phyloP scores from a whole-genome alignment of 1,140 invertebrate species.

The Melitaea cinxia region DNA sequence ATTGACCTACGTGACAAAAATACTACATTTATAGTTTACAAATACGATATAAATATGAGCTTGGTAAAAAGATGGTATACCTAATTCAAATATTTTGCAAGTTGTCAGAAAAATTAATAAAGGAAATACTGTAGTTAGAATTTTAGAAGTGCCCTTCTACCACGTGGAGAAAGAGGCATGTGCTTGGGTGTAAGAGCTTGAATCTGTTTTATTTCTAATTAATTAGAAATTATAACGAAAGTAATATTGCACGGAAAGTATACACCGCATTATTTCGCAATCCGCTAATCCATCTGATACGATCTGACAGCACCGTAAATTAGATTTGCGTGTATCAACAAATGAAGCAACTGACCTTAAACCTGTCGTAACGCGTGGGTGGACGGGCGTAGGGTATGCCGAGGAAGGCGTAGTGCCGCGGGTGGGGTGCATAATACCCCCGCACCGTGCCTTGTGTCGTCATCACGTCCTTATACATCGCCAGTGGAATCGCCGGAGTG shows the following conservation, averaged over 20 bases:
- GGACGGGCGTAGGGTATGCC: slow-evolving; percentile 67
- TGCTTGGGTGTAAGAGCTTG: too few relatives aligned
- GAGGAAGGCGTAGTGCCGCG: slow-evolving; percentile 66
- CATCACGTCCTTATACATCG: slow-evolving; percentile 49
- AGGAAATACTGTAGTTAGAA: too few relatives aligned
- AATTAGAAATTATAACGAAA: background rate
- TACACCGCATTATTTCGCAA: background rate
- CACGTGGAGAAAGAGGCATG: too few relatives aligned
- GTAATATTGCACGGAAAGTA: background rate
- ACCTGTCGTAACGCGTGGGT: slow-evolving; percentile 52
- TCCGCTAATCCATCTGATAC: slow-evolving; percentile 32
- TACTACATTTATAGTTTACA: background rate
- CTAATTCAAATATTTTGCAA: too few relatives aligned
- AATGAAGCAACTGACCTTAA: slow-evolving; percentile 63
- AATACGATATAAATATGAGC: background rate
- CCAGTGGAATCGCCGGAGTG: slow-evolving; percentile 23
- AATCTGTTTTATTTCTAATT: background rate
- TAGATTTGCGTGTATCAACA: slow-evolving; percentile 43
- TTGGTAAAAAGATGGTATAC: too few relatives aligned
- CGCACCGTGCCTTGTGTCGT: slow-evolving; percentile 61
- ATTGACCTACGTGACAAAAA: background rate
- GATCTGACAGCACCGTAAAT: slow-evolving; percentile 40
- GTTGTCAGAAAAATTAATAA: background rate
- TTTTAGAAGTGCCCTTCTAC: too few relatives aligned
- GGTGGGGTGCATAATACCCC: slow-evolving; percentile 54